A percentile compares a stretch with the other conserved stretches of the same genome.
Evolutionary conservation across 2,797 vertebrate genomes (phyloP).

Genomic region (Hapalemur alaotrensis): DNA sequence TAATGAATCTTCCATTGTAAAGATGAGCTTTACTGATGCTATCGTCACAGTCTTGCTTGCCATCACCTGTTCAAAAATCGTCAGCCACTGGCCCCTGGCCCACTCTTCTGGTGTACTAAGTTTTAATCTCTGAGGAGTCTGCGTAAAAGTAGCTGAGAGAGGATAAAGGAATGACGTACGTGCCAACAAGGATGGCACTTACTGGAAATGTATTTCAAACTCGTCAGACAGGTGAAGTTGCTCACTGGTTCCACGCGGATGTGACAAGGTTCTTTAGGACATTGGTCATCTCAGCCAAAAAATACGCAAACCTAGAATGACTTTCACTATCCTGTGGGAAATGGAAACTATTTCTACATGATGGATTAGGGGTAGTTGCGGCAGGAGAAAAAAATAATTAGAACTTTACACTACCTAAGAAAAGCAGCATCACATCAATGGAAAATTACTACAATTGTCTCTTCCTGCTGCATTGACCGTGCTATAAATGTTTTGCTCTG

Average conservation of each 20-base stretch:
- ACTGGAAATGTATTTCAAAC: conserved; percentile 19
- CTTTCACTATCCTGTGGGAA: neutral
- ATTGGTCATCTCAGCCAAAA: neutral
- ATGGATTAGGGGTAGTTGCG: neutral
- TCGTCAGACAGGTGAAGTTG: neutral
- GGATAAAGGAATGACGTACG: neutral
- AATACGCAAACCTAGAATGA: neutral
- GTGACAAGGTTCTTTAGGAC: conserved; percentile 9
- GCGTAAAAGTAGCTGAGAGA: neutral
- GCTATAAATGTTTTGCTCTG: neutral
- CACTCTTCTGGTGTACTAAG: neutral
- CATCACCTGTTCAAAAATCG: conserved; percentile 54
- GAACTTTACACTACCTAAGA: neutral
- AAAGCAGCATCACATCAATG: neutral
- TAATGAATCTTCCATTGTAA: neutral
- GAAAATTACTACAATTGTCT: neutral
- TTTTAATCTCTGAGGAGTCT: conserved; percentile 3
- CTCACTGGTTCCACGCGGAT: neutral
- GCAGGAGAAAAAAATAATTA: neutral
- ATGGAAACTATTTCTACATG: neutral
- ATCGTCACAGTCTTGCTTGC: neutral
- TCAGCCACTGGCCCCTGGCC: conserved; percentile 13
- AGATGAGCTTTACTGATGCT: neutral
- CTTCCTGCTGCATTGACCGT: neutral
- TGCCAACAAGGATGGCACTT: neutral